Base-by-base conservation (phyloP, 2,113 vertebrate genomes). In the Synodontis membranacea region DNA sequence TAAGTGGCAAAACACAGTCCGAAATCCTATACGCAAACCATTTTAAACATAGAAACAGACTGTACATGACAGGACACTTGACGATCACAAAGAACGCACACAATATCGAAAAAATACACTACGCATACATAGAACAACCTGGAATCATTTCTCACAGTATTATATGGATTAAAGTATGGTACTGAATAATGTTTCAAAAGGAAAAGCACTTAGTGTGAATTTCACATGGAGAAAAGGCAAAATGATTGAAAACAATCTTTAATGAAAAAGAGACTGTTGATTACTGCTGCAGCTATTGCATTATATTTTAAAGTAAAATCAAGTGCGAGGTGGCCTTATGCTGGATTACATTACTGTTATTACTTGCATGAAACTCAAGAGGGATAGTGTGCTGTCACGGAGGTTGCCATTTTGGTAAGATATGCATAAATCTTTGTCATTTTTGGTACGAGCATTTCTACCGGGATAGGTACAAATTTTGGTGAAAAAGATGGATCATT, bases 21-120 rank as follows among this genome's bases (percentile, higher is more conserved):
- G 82, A 82, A 78, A 83, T 83, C 23, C 37, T 87, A 68, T 62
- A 86, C 83, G 85, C 83, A 82, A 56, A 80, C 9, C 34, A 80
- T 58, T 86, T 72, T 48, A 66, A 75, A 84, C 86, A 83, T 37
- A 60, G 81, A 85, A 85, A 89, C 81, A 85, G 72, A 76, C 70
- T 21, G 50, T 85, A 87, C 84, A 82, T 42, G 84, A 83, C 79
- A 84, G 54, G 84, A 88, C 86, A 82, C 31, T 86, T 83, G 80
- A 83, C 64, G 78, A 88, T 74, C 56, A 88, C 82, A 21, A 83
- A 48, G 34, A 84, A 84, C 62, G 34, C 34, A 15, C 23, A 85
- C 68, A 14, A 82, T 86, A 79, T 84, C 3, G 75, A 85, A 62
- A 80, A 82, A 86, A 58, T 60, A 86, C 50, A 31, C 66, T 56